Percentiles rank a stretch among this genome's conserved stretches.
These are phyloP conservation scores for Apamea anceps DNA, from an alignment of 2,888 invertebrate genomes.

Conservation along the genomic window DNA sequence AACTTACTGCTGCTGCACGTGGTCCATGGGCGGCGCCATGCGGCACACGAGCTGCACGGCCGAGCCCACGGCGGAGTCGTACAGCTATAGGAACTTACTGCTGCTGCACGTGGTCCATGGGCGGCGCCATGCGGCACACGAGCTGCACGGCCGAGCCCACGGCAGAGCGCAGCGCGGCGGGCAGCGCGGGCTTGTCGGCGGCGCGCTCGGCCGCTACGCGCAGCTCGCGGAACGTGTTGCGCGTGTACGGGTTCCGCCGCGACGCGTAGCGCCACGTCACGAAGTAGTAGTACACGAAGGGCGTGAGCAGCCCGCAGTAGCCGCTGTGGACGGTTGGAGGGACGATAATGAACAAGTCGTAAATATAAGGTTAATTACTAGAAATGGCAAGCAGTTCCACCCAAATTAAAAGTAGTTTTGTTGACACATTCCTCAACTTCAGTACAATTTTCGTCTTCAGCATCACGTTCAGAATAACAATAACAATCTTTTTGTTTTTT, in stretches of 20 bases:
- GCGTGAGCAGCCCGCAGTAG: slow-evolving; percentile 96
- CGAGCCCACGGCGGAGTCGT: slow-evolving; percentile 87
- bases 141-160: slow-evolving; percentile 92
- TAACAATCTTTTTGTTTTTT: background rate
- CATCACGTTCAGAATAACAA: background rate
- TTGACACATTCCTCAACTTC: background rate
- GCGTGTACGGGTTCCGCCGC: slow-evolving; percentile 98
- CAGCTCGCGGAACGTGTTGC: slow-evolving; percentile 97
- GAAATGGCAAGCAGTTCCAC: background rate
- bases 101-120: slow-evolving; percentile 79
- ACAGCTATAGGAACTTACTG: slow-evolving; percentile 60
- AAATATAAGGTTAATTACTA: background rate
- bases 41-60: slow-evolving; percentile 93
- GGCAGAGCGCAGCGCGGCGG: slow-evolving; percentile 91
- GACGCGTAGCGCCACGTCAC: slow-evolving; percentile 97
- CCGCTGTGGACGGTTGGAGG: slow-evolving; percentile 91
- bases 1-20: slow-evolving; percentile 74
- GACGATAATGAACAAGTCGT: background rate
- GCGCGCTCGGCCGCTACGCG: slow-evolving; percentile 93
- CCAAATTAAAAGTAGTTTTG: background rate
- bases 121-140: slow-evolving; percentile 95
- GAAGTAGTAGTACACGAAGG: slow-evolving; percentile 99
- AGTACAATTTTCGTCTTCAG: background rate
- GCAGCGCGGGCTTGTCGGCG: slow-evolving; percentile 93
- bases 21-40: slow-evolving; percentile 92